Evolutionary conservation across 2,797 vertebrate species (phyloP).

Genomic region (Eulemur albifrons): DNA sequence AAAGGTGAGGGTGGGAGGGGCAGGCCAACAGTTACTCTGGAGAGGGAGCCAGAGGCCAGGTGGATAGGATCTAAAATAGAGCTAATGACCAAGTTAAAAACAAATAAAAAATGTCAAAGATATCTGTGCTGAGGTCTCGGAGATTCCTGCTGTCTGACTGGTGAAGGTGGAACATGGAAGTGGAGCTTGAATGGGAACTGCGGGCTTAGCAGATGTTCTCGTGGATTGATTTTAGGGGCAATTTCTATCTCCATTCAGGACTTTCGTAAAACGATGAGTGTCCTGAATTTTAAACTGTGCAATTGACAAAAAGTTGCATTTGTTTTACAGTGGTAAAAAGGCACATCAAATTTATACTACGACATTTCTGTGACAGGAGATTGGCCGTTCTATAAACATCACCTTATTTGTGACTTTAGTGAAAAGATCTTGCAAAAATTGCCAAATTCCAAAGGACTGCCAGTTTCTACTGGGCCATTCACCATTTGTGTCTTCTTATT

Average conservation of each 20-base stretch:
- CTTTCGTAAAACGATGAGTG: background rate
- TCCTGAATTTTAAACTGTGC: background rate
- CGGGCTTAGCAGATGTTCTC: background rate
- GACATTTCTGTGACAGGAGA: background rate
- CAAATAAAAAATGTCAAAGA: background rate
- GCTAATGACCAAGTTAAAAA: background rate
- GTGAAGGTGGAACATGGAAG: background rate
- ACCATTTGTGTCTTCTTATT: background rate
- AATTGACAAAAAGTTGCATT: background rate
- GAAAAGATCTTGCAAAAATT: background rate
- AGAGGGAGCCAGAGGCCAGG: background rate
- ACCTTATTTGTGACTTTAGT: background rate
- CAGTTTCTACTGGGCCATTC: background rate
- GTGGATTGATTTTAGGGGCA: background rate
- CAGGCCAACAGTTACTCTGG: background rate
- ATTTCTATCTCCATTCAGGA: background rate
- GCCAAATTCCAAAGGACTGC: background rate
- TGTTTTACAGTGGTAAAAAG: background rate
- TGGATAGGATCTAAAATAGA: background rate
- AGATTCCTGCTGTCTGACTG: background rate
- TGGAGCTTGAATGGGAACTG: background rate
- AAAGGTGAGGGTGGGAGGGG: background rate
- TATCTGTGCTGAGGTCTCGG: background rate
- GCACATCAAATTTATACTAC: background rate
- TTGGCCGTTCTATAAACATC: background rate